Evolutionary conservation across 2,888 invertebrate species (phyloP).

Genomic region (Oscheius sp.): DNA sequence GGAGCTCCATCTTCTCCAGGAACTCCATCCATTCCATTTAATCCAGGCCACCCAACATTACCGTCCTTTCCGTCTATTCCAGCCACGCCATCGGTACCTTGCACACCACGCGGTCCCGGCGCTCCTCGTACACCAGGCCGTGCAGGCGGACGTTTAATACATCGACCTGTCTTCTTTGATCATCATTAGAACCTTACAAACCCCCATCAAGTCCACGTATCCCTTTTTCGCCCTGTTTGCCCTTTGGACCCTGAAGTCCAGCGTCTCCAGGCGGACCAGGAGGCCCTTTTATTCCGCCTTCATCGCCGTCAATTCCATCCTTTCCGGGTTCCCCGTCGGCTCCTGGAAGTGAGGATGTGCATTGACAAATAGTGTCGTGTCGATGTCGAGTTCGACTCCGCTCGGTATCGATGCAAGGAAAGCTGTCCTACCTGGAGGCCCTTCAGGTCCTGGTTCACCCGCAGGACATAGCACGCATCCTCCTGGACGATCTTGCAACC

Average conservation of each 20-base stretch:
- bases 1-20: constrained; percentile 21
- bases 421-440: no score
- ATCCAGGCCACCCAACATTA: constrained; percentile 7
- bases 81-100: neutral
- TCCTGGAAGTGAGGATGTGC: no score
- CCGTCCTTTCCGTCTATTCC: constrained; percentile 6
- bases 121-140: constrained; percentile 20
- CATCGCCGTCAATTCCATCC: neutral
- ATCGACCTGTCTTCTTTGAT: neutral
- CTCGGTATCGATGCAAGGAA: no score
- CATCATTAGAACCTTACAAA: no score
- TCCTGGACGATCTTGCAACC: constrained; percentile 24
- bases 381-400: no score
- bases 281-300: constrained; percentile 21
- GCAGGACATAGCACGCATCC: constrained; percentile 27
- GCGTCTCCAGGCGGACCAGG: constrained; percentile 3
- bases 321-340: constrained; percentile 1
- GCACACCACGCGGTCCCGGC: neutral
- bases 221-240: constrained; percentile 6
- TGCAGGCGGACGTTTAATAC: constrained; percentile 12
- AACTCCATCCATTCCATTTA: constrained; percentile 1
- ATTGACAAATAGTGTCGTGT: no score
- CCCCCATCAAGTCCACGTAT: constrained; percentile 15
- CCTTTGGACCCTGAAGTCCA: neutral
- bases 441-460: constrained; percentile 11